phyloP scores from a whole-genome alignment of 2,888 invertebrate species.

The Mythimna impura region DNA sequence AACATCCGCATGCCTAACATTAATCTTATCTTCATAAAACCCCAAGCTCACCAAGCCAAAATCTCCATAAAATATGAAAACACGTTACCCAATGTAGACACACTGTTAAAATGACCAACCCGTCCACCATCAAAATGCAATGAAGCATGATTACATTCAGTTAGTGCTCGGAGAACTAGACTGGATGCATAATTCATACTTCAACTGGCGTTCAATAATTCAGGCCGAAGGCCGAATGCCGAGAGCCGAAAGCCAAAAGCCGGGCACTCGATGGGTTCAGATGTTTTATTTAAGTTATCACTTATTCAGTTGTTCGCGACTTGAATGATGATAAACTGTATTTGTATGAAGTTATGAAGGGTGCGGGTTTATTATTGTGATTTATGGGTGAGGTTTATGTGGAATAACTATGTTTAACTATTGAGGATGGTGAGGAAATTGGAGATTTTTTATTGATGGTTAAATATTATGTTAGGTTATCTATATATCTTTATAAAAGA shows the following conservation, averaged over 20 bases:
- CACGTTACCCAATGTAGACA: conserved; percentile 24
- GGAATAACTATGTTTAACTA: conserved; percentile 39
- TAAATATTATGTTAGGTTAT: background rate
- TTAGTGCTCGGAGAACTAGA: conserved; percentile 60
- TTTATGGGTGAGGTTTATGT: conserved; percentile 38
- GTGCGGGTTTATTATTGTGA: conserved; percentile 50
- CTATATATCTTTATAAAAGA: too few relatives aligned
- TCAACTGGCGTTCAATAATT: conserved; percentile 65
- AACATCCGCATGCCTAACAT: background rate
- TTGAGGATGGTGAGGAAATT: conserved; percentile 5
- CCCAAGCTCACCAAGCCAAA: background rate
- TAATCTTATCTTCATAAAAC: background rate
- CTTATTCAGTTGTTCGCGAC: conserved; percentile 65
- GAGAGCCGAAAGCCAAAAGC: conserved; percentile 51
- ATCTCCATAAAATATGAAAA: conserved; percentile 24
- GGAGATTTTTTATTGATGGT: background rate
- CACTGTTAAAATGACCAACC: conserved; percentile 56
- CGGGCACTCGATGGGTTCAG: conserved; percentile 58
- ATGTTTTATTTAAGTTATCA: conserved; percentile 67
- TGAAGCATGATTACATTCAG: conserved; percentile 66
- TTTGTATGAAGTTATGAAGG: conserved; percentile 57
- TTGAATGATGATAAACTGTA: conserved; percentile 60
- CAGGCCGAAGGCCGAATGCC: conserved; percentile 59
- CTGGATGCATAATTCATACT: conserved; percentile 66
- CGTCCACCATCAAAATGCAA: conserved; percentile 59